These are phyloP conservation scores for Symphodus melops DNA, from an alignment of 2,113 vertebrate species.

Conservation along the genomic window DNA sequence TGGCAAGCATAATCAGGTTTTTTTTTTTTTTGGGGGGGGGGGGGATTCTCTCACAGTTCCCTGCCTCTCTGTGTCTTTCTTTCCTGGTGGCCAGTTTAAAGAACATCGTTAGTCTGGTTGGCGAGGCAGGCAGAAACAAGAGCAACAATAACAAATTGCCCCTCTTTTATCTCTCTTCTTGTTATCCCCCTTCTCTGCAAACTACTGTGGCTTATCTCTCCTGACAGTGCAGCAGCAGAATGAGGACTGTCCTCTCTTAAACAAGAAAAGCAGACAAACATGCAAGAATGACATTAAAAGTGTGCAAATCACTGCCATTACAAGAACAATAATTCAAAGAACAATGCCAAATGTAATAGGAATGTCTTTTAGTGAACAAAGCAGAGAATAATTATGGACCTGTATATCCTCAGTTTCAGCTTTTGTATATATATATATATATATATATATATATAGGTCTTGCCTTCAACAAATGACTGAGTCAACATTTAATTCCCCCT, in stretches of 20 bases:
- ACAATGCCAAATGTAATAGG: background rate
- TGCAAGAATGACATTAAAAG: background rate
- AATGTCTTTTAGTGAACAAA: background rate
- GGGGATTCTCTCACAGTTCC: background rate
- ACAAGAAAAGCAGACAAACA: background rate
- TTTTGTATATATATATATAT: no score
- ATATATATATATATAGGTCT: no score
- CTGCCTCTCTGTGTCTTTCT: constrained; percentile 23
- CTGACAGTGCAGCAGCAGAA: constrained; percentile 4
- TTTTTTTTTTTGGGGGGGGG: no score
- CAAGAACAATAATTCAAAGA: background rate
- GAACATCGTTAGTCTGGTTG: constrained; percentile 45
- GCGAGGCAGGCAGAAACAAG: constrained; percentile 37
- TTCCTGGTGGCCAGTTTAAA: constrained; percentile 1
- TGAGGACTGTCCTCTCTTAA: background rate
- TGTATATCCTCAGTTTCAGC: background rate
- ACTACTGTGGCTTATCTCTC: background rate
- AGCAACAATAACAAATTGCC: constrained; percentile 23
- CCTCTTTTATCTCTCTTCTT: constrained; percentile 12
- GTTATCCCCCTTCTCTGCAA: background rate
- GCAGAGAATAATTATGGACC: background rate
- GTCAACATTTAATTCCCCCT: background rate
- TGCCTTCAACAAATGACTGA: no score
- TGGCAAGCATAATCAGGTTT: background rate
- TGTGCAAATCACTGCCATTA: background rate